Evolutionary conservation across 2,113 vertebrate genomes (phyloP), one percentile per base, ranked within the genome.

Genomic region (Arenaria interpres): DNA sequence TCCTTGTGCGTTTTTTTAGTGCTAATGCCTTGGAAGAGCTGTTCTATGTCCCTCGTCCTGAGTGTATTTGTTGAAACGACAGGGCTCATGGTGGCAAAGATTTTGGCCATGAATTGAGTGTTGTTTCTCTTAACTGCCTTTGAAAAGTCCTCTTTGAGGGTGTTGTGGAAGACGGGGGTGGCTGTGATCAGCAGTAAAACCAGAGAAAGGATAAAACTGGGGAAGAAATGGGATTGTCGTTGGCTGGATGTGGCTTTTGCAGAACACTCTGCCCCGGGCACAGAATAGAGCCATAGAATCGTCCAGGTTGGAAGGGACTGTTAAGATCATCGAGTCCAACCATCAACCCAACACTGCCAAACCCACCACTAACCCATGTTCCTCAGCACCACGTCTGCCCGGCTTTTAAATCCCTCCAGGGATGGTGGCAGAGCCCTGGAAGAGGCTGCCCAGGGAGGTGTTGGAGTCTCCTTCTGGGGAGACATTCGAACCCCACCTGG

Each of bases 41-140:
- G 59, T 5, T 87, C 30, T 15, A 3, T n/a, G 3, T 28, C 80
- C 57, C n/a, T 9, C 5, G 13, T 39, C 17, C 62, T 11, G 25
- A 20, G 48, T 3, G 23, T 35, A 4, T 81, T 54, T 75, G 37
- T 73, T 84, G 43, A 5, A 66, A 9, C 0, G 11, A 4, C 45
- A 25, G 30, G 22, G 24, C 48, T 79, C 4, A 0, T 1, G 8
- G 5, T 23, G 30, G 35, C 7, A 3, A 67, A 51, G 54, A 4
- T 5, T 67, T 48, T 19, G 30, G 50, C 37, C 2, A 0, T 32
- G 57, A 16, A 30, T 57, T 3, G 43, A 10, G 9, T 45, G 62
- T 17, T 50, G 28, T 77, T 63, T n/a, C n/a, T 71, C 53, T 54
- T 24, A 62, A 41, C 46, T 8, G 15, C 24, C 15, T 80, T 83